These are phyloP conservation scores for Taphrorychus bicolor DNA, from an alignment of 2,888 invertebrate species.

Conservation along the genomic window DNA sequence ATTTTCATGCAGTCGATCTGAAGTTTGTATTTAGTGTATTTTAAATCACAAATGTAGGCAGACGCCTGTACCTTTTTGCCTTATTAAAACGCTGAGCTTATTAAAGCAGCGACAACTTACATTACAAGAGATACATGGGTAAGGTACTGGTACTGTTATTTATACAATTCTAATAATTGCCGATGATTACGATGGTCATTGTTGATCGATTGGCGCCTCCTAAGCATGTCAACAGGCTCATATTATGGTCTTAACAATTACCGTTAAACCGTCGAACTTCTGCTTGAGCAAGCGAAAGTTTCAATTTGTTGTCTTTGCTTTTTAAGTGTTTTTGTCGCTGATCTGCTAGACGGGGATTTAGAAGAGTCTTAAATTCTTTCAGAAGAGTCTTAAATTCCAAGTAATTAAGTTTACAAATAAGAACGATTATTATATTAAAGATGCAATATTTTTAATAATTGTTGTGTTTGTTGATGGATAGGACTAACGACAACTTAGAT, in stretches of 20 bases:
- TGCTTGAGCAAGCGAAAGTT: constrained; percentile 12
- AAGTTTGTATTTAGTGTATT: too few species aligned
- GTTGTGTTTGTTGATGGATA: too few species aligned
- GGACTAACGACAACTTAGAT: too few species aligned
- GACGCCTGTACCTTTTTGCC: too few species aligned
- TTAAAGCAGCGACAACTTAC: not conserved
- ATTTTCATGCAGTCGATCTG: too few species aligned
- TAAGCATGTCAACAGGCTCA: constrained; percentile 32
- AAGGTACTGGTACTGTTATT: constrained; percentile 20
- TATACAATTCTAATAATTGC: constrained; percentile 24
- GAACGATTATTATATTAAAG: too few species aligned
- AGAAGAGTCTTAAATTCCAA: too few species aligned
- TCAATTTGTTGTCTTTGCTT: not conserved
- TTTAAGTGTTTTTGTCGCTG: not conserved
- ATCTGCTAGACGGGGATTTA: too few species aligned
- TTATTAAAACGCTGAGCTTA: not conserved
- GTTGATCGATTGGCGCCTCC: constrained; percentile 34
- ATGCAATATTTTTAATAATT: too few species aligned
- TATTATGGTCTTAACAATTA: constrained; percentile 18
- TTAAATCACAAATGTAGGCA: too few species aligned
- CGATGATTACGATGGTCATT: constrained; percentile 25
- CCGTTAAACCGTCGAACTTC: constrained; percentile 16
- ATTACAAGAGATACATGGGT: not conserved
- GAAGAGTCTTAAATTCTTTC: too few species aligned
- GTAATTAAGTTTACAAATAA: too few species aligned